Evolutionary conservation across 2,888 invertebrate species (phyloP).

Genomic region (Rotaria sp.): DNA sequence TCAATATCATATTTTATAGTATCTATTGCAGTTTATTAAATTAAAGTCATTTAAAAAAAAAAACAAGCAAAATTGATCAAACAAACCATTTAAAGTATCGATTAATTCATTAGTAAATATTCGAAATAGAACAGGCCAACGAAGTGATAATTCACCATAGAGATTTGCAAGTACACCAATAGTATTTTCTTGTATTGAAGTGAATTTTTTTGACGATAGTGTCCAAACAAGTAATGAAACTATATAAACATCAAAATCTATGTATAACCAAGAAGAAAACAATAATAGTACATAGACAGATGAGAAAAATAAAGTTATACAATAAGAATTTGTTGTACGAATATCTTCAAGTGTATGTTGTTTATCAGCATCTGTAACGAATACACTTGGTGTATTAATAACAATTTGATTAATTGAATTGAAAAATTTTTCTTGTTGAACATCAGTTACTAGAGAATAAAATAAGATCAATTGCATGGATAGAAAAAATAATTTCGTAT

Average conservation of each 20-base stretch:
- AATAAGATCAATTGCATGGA: neutral
- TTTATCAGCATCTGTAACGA: neutral
- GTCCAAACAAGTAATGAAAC: constrained; percentile 1
- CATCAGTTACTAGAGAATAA: neutral
- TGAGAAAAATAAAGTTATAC: neutral
- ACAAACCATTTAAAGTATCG: neutral
- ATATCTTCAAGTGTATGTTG: neutral
- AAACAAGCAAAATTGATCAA: neutral
- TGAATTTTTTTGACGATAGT: neutral
- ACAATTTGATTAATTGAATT: constrained; percentile 25
- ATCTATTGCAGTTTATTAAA: neutral
- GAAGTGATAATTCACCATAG: constrained; percentile 19
- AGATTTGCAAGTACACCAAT: neutral
- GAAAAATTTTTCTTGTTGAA: constrained; percentile 19
- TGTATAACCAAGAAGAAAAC: neutral
- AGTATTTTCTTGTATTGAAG: neutral
- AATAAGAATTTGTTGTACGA: constrained; percentile 12
- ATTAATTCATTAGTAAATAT: constrained; percentile 9
- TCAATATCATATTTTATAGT: neutral
- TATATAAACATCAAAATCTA: constrained; percentile 22
- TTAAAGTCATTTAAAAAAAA: neutral
- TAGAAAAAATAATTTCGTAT: neutral
- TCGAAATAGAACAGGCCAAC: neutral
- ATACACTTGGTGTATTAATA: neutral
- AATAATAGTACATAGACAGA: neutral